A percentile compares a stretch with the other conserved stretches of the same genome.
These are phyloP conservation scores for Morone saxatilis DNA, from an alignment of 2,113 vertebrate species.

Conservation along the genomic window DNA sequence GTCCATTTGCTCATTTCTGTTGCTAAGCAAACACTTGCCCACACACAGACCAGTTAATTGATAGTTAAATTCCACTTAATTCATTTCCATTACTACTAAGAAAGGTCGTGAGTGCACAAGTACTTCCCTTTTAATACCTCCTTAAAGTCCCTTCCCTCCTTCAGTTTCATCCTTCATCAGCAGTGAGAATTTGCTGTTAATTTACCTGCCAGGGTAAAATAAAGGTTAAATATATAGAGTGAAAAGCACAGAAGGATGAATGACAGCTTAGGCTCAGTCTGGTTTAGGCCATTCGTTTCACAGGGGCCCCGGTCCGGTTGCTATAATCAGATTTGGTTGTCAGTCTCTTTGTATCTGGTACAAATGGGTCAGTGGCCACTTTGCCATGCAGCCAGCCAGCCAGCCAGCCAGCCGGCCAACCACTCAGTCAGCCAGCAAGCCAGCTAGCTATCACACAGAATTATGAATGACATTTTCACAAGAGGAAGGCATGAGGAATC, in stretches of 20 bases:
- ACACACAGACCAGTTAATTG: slow-evolving; percentile 31
- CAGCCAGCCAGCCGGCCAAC: slow-evolving; percentile 41
- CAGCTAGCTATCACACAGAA: slow-evolving; percentile 79
- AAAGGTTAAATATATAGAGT: slow-evolving; percentile 49
- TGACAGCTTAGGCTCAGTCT: slow-evolving; percentile 59
- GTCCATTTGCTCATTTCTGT: slow-evolving; percentile 45
- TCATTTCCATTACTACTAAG: slow-evolving; percentile 51
- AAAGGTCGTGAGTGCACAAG: slow-evolving; percentile 45
- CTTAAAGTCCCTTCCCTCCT: slow-evolving; percentile 51
- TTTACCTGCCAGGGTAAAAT: slow-evolving; percentile 48
- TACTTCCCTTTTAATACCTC: slow-evolving; percentile 40
- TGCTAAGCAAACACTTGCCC: slow-evolving; percentile 33
- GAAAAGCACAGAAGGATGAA: slow-evolving; percentile 61
- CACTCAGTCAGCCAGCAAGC: slow-evolving; percentile 51
- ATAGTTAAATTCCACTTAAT: slow-evolving; percentile 52
- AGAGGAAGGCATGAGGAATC: slow-evolving; percentile 82
- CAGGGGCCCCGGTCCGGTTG: slow-evolving; percentile 54
- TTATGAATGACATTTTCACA: slow-evolving; percentile 83
- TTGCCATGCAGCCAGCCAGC: slow-evolving; percentile 68
- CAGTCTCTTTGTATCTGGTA: slow-evolving; percentile 76
- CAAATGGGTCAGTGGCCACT: slow-evolving; percentile 81
- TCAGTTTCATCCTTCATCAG: slow-evolving; percentile 43
- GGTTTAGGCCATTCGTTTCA: slow-evolving; percentile 58
- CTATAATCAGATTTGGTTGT: slow-evolving; percentile 80
- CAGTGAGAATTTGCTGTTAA: slow-evolving; percentile 37